Evolutionary conservation across 2,797 vertebrate genomes (phyloP), one percentile per base, ranked within the genome.

Genomic region (Petrocephalus sullivani): DNA sequence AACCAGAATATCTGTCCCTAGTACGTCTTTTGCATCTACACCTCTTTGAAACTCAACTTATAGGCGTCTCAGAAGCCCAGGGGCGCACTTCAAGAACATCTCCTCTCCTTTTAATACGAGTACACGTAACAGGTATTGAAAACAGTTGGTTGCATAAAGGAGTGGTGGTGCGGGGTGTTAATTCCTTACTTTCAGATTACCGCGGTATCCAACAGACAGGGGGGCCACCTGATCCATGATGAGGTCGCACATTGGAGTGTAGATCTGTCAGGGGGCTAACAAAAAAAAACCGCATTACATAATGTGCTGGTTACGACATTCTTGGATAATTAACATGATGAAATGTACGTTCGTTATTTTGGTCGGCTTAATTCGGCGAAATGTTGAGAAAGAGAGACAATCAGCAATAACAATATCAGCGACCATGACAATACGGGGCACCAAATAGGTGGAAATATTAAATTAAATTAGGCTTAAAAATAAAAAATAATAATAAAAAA

Each of bases 151-250:
- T 46, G 75, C 41, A 21, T 19, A 46, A 81, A 2, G 16, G 33
- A 41, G 75, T 81, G 7, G 75, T 81, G 7, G 2, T 60, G 3
- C 4, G 41, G 33, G 3, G 21, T 14, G 10, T 57, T 28, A 23
- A 83, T 51, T 14, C n/a, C 90, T 90, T 85, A 97, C 97, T 96
- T 97, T 97, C 58, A 97, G 95, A 51, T 94, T 90, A 87, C 95
- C 94, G 90, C 96, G 94, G 88, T 95, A 96, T 87, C 93, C 89
- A 61, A 88, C 94, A 1, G 95, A 95, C 41, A 96, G 92, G 0
- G 96, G 95, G 85, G 96, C 96, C 19, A 97, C 96, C 91, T 97
- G 96, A 91, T 97, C 96, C 96, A 96, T 96, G 88, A 92, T 95
- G 92, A 96, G 95, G 57, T 96, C 95, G 93, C 94, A 96, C 96